Percentiles rank a stretch among this genome's conserved stretches.
These are phyloP conservation scores for Campodea augens DNA, from an alignment of 1,140 invertebrate genomes.

Conservation along the genomic window DNA sequence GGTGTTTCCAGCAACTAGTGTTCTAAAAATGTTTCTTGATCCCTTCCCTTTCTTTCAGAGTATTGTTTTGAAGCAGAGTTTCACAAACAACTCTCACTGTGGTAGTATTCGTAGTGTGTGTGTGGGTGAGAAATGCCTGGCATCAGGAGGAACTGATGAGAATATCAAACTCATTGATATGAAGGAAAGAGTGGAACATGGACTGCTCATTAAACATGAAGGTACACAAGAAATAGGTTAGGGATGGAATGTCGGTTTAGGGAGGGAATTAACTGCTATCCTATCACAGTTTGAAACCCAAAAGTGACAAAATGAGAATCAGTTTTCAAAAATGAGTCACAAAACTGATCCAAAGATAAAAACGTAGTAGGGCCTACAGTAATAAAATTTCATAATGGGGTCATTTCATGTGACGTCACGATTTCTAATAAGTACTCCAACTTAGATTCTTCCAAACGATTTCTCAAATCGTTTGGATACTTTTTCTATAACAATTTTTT, in stretches of 20 bases:
- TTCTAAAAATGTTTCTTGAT: no score
- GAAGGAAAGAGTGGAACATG: constrained; percentile 48
- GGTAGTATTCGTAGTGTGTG: constrained; percentile 55
- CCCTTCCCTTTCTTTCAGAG: constrained; percentile 28
- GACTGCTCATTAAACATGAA: constrained; percentile 57
- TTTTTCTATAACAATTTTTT: no score
- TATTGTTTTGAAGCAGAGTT: constrained; percentile 43
- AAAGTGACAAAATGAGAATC: neutral
- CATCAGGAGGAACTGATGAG: constrained; percentile 79
- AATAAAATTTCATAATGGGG: no score
- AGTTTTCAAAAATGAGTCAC: no score
- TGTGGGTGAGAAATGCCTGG: constrained; percentile 48
- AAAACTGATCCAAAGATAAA: constrained; percentile 7
- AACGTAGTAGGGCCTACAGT: constrained; percentile 6
- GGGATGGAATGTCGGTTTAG: no score
- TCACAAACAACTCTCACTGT: constrained; percentile 68
- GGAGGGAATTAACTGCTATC: neutral
- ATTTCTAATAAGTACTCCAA: no score
- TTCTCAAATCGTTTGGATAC: no score
- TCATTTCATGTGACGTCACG: no score
- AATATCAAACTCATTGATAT: constrained; percentile 71
- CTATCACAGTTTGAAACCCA: neutral
- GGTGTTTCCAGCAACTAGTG: no score
- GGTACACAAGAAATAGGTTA: no score
- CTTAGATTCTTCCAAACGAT: no score